Evolutionary conservation across 1,140 invertebrate species (phyloP).

Genomic region (Drosophila ohnishii): DNA sequence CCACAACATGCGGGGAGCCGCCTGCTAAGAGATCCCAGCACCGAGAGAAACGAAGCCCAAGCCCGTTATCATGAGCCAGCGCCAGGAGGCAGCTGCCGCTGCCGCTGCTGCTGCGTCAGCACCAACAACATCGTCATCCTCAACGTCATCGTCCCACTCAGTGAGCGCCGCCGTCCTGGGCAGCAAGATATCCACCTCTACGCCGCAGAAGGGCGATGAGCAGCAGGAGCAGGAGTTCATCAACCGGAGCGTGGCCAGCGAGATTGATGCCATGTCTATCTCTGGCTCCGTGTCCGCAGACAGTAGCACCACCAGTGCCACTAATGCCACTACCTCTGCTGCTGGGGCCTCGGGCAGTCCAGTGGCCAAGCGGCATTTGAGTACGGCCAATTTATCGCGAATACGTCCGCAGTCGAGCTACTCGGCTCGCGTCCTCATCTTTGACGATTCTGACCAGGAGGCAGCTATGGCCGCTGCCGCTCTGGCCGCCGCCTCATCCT

Average conservation of each 20-base stretch:
- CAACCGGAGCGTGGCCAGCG: slow-evolving; percentile 62
- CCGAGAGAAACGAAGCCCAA: slow-evolving; percentile 32
- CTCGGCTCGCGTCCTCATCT: slow-evolving; percentile 76
- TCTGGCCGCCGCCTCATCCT: slow-evolving; percentile 25
- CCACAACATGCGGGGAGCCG: slow-evolving; percentile 44
- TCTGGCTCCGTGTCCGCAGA: slow-evolving; percentile 53
- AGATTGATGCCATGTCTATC: slow-evolving; percentile 59
- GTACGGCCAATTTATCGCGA: slow-evolving; percentile 64
- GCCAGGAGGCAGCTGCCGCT: slow-evolving; percentile 48
- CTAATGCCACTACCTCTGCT: slow-evolving; percentile 17
- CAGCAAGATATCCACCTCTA: slow-evolving; percentile 77
- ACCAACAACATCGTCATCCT: slow-evolving; percentile 21
- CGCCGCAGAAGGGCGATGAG: slow-evolving; percentile 66
- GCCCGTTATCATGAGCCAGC: slow-evolving; percentile 55
- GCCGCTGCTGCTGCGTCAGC: slow-evolving; percentile 11
- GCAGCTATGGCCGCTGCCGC: slow-evolving; percentile 44
- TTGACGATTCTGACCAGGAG: slow-evolving; percentile 80
- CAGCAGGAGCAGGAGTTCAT: slow-evolving; percentile 53
- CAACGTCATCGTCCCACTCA: slow-evolving; percentile 20
- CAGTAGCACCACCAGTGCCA: slow-evolving; percentile 46
- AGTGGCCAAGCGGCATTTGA: slow-evolving; percentile 72
- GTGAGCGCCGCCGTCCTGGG: slow-evolving; percentile 14
- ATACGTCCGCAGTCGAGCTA: slow-evolving; percentile 80
- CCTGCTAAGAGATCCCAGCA: slow-evolving; percentile 34
- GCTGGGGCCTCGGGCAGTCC: slow-evolving; percentile 53